A percentile compares a stretch with the other conserved stretches of the same genome.
Evolutionary conservation across 2,797 vertebrate species (phyloP).

Genomic region (Siniperca scherzeri): DNA sequence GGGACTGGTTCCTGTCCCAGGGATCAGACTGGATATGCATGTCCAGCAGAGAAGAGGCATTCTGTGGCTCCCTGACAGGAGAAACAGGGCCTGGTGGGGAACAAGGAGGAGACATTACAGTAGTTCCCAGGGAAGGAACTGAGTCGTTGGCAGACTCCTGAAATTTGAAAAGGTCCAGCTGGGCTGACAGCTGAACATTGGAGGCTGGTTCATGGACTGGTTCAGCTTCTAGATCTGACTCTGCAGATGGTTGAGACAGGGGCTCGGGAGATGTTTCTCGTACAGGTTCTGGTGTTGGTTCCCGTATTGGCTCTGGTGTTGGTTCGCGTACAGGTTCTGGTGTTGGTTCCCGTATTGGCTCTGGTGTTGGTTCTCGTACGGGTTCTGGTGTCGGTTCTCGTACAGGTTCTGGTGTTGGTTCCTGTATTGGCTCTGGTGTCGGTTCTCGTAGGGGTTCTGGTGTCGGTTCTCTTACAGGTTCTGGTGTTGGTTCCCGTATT

Average conservation of each 20-base stretch:
- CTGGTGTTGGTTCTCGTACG: background rate
- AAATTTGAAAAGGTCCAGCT: slow-evolving; percentile 68
- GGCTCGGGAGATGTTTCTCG: slow-evolving; percentile 27
- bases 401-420: background rate
- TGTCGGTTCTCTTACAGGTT: slow-evolving; percentile 26
- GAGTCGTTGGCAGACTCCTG: slow-evolving; percentile 59
- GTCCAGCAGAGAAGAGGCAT: slow-evolving; percentile 63
- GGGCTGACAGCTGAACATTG: slow-evolving; percentile 54
- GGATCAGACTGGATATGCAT: slow-evolving; percentile 63
- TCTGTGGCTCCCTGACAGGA: slow-evolving; percentile 67
- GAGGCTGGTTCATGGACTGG: slow-evolving; percentile 27
- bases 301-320: slow-evolving; percentile 10
- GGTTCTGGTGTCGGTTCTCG: slow-evolving; percentile 13
- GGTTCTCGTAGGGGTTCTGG: background rate
- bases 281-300: slow-evolving; percentile 36
- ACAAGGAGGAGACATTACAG: slow-evolving; percentile 86
- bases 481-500: background rate
- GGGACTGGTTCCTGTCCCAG: slow-evolving; percentile 59
- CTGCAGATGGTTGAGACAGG: slow-evolving; percentile 13
- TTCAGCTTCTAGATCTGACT: slow-evolving; percentile 24
- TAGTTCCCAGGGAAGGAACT: slow-evolving; percentile 80
- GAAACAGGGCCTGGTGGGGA: slow-evolving; percentile 76
- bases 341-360: background rate
- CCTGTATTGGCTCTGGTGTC: background rate
- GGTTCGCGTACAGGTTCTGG: background rate